Base-by-base conservation (phyloP, 2,113 vertebrate genomes). In the Micronycteris hirsuta region DNA sequence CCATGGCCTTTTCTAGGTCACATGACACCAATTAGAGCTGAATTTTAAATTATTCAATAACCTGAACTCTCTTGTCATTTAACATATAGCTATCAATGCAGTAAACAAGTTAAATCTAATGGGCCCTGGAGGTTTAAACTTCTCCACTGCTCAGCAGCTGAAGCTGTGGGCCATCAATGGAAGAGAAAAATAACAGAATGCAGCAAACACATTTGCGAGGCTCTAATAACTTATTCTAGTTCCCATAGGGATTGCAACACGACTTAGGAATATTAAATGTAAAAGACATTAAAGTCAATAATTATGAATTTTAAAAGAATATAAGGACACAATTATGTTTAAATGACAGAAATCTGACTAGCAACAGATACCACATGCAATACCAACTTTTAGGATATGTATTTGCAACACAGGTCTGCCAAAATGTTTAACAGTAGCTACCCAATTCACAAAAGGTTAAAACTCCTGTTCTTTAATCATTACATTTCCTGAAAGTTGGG, bases 41-140 rank as follows among this genome's bases (percentile, higher is more conserved):
- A 98, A 98, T 98, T 99, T 98, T 98, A 98, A 99, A 99, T 99
- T 98, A 99, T 99, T 99, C 98, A 99, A 98, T 98, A 99, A 99
- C 97, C 98, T 98, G 98, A 98, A 99, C 98, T 99, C 98, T 99
- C 98, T 98, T 99, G 98, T 98, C 97, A 98, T 98, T 99, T 99
- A 99, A 99, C 99, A 99, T 99, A 98, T 98, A 99, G 98, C 98
- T 98, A 99, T 99, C 98, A 98, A 98, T 97, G 98, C 98, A 97
- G 98, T 98, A 99, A 99, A 99, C 98, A 99, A 98, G 98, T 98
- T 98, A 99, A 98, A 98, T 98, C 98, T 98, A 99, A 99, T 98
- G 98, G 98, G 97, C 98, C 98, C 98, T 97, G 93, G 98, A 98
- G 98, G 98, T 97, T 98, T 98, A 97, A 71, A 6, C 93, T 96